phyloP scores from a whole-genome alignment of 2,888 invertebrate genomes.

The Drosophila longiperda region DNA sequence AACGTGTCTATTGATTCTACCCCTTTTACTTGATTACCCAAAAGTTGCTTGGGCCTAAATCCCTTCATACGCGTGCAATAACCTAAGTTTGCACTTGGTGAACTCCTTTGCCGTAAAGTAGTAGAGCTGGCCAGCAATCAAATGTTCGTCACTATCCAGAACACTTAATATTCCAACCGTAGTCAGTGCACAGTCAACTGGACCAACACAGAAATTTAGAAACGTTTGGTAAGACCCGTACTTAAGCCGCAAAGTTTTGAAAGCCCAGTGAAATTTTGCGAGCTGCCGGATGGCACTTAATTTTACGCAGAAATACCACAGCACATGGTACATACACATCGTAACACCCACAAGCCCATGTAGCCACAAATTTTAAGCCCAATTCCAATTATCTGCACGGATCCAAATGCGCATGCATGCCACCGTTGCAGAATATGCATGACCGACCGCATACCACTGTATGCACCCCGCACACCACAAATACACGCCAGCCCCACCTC shows the following conservation, averaged over 20 bases:
- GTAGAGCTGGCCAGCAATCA: slow-evolving; percentile 38
- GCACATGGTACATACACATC: slow-evolving; percentile 9
- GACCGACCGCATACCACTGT: slow-evolving; percentile 43
- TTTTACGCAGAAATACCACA: slow-evolving; percentile 57
- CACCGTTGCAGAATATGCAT: slow-evolving; percentile 53
- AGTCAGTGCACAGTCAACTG: slow-evolving; percentile 45
- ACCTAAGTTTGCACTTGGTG: slow-evolving; percentile 39
- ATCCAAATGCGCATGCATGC: slow-evolving; percentile 66
- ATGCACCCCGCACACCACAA: not conserved
- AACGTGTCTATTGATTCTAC: slow-evolving; percentile 17
- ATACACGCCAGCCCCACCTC: not conserved
- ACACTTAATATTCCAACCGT: slow-evolving; percentile 55
- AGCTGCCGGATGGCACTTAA: slow-evolving; percentile 76
- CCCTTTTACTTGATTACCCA: slow-evolving; percentile 36
- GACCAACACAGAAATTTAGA: slow-evolving; percentile 27
- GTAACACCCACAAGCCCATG: slow-evolving; percentile 44
- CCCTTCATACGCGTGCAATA: slow-evolving; percentile 16
- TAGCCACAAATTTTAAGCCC: slow-evolving; percentile 78
- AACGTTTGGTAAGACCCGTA: slow-evolving; percentile 8
- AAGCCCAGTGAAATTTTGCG: slow-evolving; percentile 73
- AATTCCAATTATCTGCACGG: slow-evolving; percentile 75
- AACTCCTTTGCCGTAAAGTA: slow-evolving; percentile 33
- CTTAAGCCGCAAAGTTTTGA: slow-evolving; percentile 76
- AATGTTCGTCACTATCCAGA: slow-evolving; percentile 44
- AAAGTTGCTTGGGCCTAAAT: slow-evolving; percentile 12